Evolutionary conservation across 1,140 invertebrate genomes (phyloP), one percentile per base, ranked within the genome.

Genomic region (Platyscapa corneri): DNA sequence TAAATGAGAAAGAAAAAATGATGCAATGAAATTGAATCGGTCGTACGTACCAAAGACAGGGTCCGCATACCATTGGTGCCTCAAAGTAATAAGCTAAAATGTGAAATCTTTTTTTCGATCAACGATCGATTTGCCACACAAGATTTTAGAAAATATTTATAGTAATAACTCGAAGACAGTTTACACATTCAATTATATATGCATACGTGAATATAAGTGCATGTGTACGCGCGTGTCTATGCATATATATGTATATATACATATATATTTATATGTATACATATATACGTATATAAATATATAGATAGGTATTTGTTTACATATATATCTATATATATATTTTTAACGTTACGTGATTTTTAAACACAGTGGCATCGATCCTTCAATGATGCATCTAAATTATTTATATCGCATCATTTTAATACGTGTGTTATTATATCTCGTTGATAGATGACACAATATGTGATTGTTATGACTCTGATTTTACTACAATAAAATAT

Each of bases 391-490:
- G 90, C 91, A 89, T 91, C 91, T 93, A 93, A 93, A 93, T 93
- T 93, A 93, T 93, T 93, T 93, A 93, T 93, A 90, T 92, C 91
- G 89, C 90, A 91, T 92, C 90, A 90, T 92, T 93, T 90, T 90
- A 91, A 91, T 91, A 90, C 91, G 90, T 90, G 92, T 93, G 92
- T 93, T 93, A 91, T 91, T 92, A 92, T 91, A 91, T 93, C 91
- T 92, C 90, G 91, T 93, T 93, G 90, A 93, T 91, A 91, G 89
- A 92, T 93, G 90, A 93, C 92, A 92, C 92, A 89, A 92, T 93
- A 93, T 93, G 93, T 93, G 93, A 93, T 93, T 93, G 93, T 93
- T 93, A 93, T 93, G 91, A 93, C 88, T 92, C 91, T 93, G 93
- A 93, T 93, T 93, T 93, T 93, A 93, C 89, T 93, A 92, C 90